Evolutionary conservation across 92 coral and sea anemone species (phyloP).

Genomic region (Epizoanthus fatuus): DNA sequence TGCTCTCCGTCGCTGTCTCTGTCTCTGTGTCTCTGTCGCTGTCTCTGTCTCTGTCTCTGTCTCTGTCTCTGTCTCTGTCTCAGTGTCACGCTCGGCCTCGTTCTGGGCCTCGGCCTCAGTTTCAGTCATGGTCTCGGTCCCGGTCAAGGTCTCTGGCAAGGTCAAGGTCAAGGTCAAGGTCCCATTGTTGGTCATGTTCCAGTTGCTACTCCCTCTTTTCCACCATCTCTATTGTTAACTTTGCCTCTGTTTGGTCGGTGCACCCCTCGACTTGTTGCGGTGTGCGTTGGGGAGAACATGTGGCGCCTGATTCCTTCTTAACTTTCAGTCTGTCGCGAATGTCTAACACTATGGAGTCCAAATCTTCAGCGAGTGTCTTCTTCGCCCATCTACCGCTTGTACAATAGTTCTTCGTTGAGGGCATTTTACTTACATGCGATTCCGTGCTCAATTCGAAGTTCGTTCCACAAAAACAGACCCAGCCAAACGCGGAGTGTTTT

Average conservation of each 20-base stretch:
- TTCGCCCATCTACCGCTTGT: conserved; percentile 77
- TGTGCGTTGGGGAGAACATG: conserved; percentile 11
- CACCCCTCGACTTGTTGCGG: conserved; percentile 60
- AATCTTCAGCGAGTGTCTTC: conserved; percentile 62
- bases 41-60: too few species aligned
- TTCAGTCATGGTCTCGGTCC: too few species aligned
- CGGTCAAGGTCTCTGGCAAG: too few species aligned
- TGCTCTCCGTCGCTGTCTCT: too few species aligned
- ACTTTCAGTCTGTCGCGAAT: conserved; percentile 90
- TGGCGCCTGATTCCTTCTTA: conserved; percentile 58
- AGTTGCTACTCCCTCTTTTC: too few species aligned
- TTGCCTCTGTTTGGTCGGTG: conserved; percentile 22
- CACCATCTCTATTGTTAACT: not conserved
- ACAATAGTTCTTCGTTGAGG: conserved; percentile 80
- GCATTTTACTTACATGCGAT: conserved; percentile 46
- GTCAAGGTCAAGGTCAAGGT: too few species aligned
- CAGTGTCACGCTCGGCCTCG: too few species aligned
- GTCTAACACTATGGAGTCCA: conserved; percentile 85
- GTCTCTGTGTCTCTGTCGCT: too few species aligned
- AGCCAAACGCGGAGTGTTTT: conserved; percentile 19
- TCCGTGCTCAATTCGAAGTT: conserved; percentile 2
- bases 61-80: too few species aligned
- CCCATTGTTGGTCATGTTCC: too few species aligned
- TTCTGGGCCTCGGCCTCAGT: too few species aligned
- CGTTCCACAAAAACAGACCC: not conserved